Conservation (phyloP, 2,113 vertebrate genomes). For the Campylomormyrus numenius region DNA sequence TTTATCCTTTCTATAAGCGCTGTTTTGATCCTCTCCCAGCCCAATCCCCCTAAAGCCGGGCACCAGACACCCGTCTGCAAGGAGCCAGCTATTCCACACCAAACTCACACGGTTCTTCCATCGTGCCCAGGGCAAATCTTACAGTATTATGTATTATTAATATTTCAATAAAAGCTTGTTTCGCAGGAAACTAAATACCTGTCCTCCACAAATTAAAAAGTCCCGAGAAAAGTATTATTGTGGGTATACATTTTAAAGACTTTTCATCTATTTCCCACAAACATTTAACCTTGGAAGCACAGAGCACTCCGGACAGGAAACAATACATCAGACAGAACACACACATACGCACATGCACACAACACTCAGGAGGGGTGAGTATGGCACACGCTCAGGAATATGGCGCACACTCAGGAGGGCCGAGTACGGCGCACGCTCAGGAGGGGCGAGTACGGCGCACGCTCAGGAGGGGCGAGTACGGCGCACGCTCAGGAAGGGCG, state of each 20-base stretch:
- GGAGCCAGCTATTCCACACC: background rate
- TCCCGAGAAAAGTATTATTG: background rate
- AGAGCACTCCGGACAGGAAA: background rate
- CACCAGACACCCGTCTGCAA: background rate
- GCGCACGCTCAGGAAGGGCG: too few species aligned
- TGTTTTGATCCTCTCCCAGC: background rate
- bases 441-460: background rate
- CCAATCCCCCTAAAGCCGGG: background rate
- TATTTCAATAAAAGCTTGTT: background rate
- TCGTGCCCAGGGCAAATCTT: background rate
- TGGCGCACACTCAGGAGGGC: too few species aligned
- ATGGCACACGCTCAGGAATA: background rate
- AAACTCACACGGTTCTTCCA: background rate
- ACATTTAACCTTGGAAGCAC: background rate
- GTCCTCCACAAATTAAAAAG: background rate
- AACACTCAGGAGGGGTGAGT: background rate
- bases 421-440: too few species aligned
- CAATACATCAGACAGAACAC: background rate
- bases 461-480: too few species aligned
- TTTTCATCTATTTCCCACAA: background rate
- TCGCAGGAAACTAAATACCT: background rate
- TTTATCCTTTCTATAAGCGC: background rate
- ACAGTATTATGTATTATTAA: background rate
- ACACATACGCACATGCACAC: background rate
- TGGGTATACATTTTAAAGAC: background rate